Conservation (phyloP, 1,140 invertebrate genomes). For the Papilio polytes region DNA sequence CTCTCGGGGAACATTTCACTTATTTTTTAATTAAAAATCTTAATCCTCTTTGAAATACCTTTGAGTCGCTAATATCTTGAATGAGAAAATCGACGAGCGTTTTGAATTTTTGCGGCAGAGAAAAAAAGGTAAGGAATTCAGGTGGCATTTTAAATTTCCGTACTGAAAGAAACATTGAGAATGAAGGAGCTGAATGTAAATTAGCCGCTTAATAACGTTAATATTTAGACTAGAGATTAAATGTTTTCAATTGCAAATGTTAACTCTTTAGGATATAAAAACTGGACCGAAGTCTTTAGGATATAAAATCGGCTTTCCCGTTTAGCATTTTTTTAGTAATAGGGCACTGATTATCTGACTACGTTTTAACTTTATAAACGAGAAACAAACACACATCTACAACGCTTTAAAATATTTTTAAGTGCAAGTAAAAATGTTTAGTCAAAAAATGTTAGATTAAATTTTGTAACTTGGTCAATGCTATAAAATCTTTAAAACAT, state of each 20-base stretch:
- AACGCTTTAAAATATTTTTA: too few relatives aligned
- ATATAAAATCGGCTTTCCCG: too few relatives aligned
- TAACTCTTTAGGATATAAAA: neutral
- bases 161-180: neutral
- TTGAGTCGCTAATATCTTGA: constrained; percentile 8
- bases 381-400: too few relatives aligned
- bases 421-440: too few relatives aligned
- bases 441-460: too few relatives aligned
- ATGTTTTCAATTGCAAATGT: neutral
- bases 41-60: constrained; percentile 30
- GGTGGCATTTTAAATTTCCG: neutral
- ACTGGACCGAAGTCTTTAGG: neutral
- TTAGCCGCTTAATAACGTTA: neutral
- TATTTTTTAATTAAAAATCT: constrained; percentile 31
- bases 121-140: neutral
- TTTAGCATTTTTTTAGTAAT: too few relatives aligned
- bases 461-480: too few relatives aligned
- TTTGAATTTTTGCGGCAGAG: neutral
- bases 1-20: constrained; percentile 20
- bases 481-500: too few relatives aligned
- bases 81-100: neutral
- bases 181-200: neutral
- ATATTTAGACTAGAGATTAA: constrained; percentile 1
- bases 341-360: too few relatives aligned
- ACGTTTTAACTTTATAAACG: too few relatives aligned